Base-by-base conservation (phyloP, 64 coral and sea anemone species). In the Trachythela sp. region DNA sequence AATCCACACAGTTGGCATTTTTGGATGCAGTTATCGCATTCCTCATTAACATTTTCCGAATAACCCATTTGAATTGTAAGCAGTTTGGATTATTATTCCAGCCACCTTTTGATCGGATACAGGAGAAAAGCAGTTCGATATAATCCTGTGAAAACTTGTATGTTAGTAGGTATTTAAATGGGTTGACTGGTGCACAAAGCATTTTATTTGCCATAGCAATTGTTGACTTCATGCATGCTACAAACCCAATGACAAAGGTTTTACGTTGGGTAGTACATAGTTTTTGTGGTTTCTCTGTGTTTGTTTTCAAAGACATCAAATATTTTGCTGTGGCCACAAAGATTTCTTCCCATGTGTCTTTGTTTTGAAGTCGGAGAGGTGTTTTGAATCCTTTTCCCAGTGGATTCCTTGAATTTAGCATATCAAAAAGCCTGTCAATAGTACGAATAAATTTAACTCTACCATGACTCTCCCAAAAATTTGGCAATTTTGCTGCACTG, bases 81-180 rank as follows among this genome's bases (percentile, higher is more conserved):
- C 71, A 36, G 31, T 77, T 77, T 13, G 71, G 71, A 35, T 77
- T 77, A n/a, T 77, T 77, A 17, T 77, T 77, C 71, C 71, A 77
- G 2, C 71, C 71, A 10, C 71, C 71, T 6, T 3, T 6, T 32
- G 71, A 77, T 36, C 71, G 2, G 30, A 77, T 77, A n/a, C 71
- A 77, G 6, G 71, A 77, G 30, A 77, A 35, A 6, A 77, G 31
- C 71, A 77, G 71, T 77, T 77, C 71, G 32, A 77, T 17, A 77
- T 77, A n/a, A 35, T 77, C 71, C 36, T 32, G 71, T 2, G 71
- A 77, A 6, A 34, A 77, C 17, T 77, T 77, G 26, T 13, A 77
- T 36, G 71, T 77, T 77, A 77, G 30, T 36, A 77, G 17, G 17
- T 77, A 77, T 35, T 77, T 77, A n/a, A 77, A 77, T 6, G 71